These are phyloP conservation scores for Pedionomus torquatus DNA, from an alignment of 2,113 vertebrate genomes.

Conservation along the genomic window DNA sequence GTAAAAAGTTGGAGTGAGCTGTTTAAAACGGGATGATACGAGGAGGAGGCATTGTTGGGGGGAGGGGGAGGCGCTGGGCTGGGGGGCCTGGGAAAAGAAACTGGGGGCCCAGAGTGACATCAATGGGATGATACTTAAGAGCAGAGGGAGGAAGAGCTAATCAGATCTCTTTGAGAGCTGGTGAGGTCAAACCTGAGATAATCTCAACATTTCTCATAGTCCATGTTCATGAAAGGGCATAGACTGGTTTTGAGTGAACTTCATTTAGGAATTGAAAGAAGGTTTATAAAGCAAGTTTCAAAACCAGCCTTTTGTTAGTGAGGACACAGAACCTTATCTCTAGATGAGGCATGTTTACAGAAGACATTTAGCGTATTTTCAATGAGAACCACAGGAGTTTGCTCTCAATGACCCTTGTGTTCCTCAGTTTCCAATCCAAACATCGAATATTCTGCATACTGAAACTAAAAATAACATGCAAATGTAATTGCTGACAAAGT, in stretches of 20 bases:
- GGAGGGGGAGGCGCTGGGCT: rapidly evolving
- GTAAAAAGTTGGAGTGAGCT: not conserved
- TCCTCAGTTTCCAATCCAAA: not conserved
- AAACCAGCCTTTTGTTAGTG: not conserved
- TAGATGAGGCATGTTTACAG: constrained; percentile 8
- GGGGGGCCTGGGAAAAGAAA: not conserved
- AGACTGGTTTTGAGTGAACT: not conserved
- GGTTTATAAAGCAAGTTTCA: not conserved
- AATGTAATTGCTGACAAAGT: not conserved
- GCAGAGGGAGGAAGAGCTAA: not conserved
- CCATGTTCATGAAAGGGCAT: not conserved
- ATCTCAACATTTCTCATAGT: not conserved
- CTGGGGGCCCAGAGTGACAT: not conserved
- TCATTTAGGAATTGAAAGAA: not conserved
- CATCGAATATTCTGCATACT: not conserved
- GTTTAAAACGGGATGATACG: not conserved
- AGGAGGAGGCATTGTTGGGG: not conserved
- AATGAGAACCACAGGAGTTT: not conserved
- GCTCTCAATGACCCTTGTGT: constrained; percentile 5
- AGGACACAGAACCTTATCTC: constrained; percentile 7
- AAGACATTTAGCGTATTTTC: constrained; percentile 29
- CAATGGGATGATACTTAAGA: not conserved
- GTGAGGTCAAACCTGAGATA: not conserved
- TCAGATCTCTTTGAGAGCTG: not conserved
- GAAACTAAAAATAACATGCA: constrained; percentile 6